Conservation (phyloP, 2,797 vertebrate species). For the Sebastes trivittatus region DNA sequence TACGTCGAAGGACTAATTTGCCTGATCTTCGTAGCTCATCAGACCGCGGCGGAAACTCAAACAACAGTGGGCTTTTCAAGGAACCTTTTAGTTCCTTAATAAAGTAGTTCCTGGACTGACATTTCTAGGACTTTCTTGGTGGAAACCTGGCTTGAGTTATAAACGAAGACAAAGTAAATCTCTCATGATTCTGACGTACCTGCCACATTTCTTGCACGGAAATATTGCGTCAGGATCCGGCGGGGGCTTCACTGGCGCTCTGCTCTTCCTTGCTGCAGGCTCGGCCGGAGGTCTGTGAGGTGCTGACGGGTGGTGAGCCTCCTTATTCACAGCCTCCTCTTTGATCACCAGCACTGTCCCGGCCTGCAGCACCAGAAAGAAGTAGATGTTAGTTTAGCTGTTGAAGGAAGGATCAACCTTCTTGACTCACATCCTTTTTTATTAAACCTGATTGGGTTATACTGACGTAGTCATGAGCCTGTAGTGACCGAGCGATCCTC, state of each 20-base stretch:
- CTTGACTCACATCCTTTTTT: not conserved
- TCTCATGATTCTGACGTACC: conserved; percentile 67
- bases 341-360: conserved; percentile 77
- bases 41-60: too few relatives aligned
- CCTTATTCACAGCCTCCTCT: conserved; percentile 66
- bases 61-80: too few relatives aligned
- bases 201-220: conserved; percentile 96
- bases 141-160: too few relatives aligned
- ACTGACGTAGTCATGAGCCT: conserved; percentile 87
- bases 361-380: conserved; percentile 71
- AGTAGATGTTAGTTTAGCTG: not conserved
- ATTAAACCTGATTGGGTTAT: not conserved
- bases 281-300: conserved; percentile 58
- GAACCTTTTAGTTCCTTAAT: too few relatives aligned
- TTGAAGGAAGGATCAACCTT: not conserved
- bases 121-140: too few relatives aligned
- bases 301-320: conserved; percentile 8
- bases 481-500: conserved; percentile 87
- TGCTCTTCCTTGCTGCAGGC: conserved; percentile 63
- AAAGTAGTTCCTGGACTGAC: too few relatives aligned
- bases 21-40: too few relatives aligned
- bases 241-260: conserved; percentile 54
- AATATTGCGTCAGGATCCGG: conserved; percentile 79
- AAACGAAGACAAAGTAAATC: not conserved
- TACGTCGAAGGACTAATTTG: too few relatives aligned